Evolutionary conservation across 1,140 invertebrate genomes (phyloP), one percentile per base, ranked within the genome.

Genomic region (Pseudomyrmex pallidus): DNA sequence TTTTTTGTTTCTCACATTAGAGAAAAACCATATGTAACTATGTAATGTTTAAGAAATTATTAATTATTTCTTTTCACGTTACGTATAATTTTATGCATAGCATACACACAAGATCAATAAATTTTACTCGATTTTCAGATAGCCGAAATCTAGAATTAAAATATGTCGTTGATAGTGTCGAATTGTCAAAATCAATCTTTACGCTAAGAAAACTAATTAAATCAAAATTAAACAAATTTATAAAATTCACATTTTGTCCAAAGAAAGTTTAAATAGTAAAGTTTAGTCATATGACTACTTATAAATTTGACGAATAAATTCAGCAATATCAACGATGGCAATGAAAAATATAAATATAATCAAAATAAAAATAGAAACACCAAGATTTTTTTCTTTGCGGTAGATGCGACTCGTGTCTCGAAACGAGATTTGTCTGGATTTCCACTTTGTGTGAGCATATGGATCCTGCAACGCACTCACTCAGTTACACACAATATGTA

Each of bases 401-500:
- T 2, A 48, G 22, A 77, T 76, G 48, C 56, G 15, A 61, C 87
- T 88, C 70, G 84, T 52, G 80, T 89, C 84, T 72, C 44, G 50
- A 89, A 46, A 77, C 70, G 80, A 89, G 80, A 86, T 84, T 63
- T 52, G 35, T 66, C 48, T 8, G 13, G 20, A 76, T 54, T 5
- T 83, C 1, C 17, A 25, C 0, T 25, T 64, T 57, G 57, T 52
- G n/a, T 1, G n/a, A 78, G 22, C 20, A 59, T 15, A n/a, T 59
- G 64, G 13, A 78, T 13, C 12, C 10, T 48, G 2, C 5, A 25
- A 66, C 44, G 54, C 54, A 67, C 12, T 67, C 54, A 67, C 12
- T 67, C 48, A 17, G 12, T 72, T 78, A 70, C 56, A 59, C 12
- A 74, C 61, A 54, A 35, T 35, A 50, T 15, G 25, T 25, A 46